Conservation (phyloP, 1,140 invertebrate genomes). For the Planococcus citri region DNA sequence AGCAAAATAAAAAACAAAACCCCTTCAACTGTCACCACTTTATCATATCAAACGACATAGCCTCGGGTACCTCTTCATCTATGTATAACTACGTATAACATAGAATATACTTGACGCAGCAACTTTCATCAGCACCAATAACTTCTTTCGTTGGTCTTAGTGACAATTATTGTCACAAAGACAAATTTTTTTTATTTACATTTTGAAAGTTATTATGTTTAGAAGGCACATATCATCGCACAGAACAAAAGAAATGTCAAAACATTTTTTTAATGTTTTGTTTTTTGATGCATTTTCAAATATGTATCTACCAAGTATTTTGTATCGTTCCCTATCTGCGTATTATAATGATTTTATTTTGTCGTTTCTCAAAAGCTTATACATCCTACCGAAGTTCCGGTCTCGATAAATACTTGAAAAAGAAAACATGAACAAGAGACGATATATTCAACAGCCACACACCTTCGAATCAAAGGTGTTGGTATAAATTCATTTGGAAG, state of each 20-base stretch:
- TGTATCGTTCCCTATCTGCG: too few species aligned
- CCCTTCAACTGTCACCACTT: slow-evolving; percentile 16
- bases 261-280: neutral
- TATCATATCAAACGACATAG: slow-evolving; percentile 17
- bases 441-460: too few species aligned
- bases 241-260: slow-evolving; percentile 12
- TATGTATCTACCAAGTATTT: too few species aligned
- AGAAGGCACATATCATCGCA: neutral
- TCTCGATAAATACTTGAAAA: too few species aligned
- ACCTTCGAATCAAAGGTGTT: too few species aligned
- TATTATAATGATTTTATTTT: too few species aligned
- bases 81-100: neutral
- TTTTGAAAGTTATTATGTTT: slow-evolving; percentile 11
- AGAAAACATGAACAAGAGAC: too few species aligned
- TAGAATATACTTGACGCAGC: slow-evolving; percentile 12
- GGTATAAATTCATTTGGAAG: too few species aligned
- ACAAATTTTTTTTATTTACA: slow-evolving; percentile 17
- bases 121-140: slow-evolving; percentile 15
- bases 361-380: too few species aligned
- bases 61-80: slow-evolving; percentile 16
- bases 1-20: slow-evolving; percentile 12
- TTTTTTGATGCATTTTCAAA: neutral
- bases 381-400: too few species aligned
- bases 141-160: slow-evolving; percentile 13
- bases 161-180: slow-evolving; percentile 12